A percentile compares a stretch with the other conserved stretches of the same genome.
Evolutionary conservation across 2,113 vertebrate species (phyloP).

Genomic region (Elephas maximus): DNA sequence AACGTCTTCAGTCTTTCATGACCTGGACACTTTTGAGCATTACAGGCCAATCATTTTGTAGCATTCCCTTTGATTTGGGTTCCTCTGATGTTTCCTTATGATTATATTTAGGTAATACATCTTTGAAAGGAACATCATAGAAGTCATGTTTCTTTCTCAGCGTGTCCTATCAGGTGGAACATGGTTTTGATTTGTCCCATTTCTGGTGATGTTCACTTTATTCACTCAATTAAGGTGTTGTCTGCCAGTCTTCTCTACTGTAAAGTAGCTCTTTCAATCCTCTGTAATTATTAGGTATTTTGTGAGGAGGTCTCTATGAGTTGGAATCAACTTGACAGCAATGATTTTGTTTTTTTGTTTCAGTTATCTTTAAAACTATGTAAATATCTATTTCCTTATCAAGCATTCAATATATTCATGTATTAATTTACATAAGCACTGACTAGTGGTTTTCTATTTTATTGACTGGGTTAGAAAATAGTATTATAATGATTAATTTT

Average conservation of each 20-base stretch:
- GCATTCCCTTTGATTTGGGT: neutral
- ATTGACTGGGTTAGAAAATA: neutral
- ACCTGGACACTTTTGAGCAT: neutral
- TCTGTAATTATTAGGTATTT: neutral
- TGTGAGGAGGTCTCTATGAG: neutral
- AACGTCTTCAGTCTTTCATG: neutral
- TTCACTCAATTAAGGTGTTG: neutral
- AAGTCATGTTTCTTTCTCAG: neutral
- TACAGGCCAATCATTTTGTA: neutral
- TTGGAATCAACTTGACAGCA: no score
- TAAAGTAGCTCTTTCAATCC: neutral
- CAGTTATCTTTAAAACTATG: neutral
- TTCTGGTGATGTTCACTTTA: neutral
- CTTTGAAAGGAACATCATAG: neutral
- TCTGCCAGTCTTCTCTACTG: neutral
- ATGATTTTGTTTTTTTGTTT: no score
- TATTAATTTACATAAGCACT: neutral
- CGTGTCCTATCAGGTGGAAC: neutral
- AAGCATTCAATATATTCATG: neutral
- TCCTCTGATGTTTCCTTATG: constrained; percentile 24
- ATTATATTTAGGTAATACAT: neutral
- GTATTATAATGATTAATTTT: neutral
- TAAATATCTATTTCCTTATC: constrained; percentile 25
- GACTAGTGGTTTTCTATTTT: neutral
- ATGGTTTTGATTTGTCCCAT: neutral